These are phyloP conservation scores for Apis laboriosa DNA, from an alignment of 1,140 invertebrate species.

Conservation along the genomic window DNA sequence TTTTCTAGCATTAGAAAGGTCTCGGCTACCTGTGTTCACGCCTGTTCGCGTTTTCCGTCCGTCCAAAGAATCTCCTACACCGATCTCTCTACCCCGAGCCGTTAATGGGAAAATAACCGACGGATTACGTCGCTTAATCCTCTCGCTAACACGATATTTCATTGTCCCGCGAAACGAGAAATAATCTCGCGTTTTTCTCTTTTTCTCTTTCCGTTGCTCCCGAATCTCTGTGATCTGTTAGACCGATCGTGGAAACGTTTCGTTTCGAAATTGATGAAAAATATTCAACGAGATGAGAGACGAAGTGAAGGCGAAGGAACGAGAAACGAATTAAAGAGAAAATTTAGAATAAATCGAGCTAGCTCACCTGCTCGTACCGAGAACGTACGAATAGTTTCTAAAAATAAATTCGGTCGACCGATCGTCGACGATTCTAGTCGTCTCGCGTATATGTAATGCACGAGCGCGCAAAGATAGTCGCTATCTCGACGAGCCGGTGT, in stretches of 20 bases:
- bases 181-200: conserved; percentile 17
- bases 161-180: conserved; percentile 50
- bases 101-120: conserved; percentile 67
- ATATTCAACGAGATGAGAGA: too few species aligned
- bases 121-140: conserved; percentile 67
- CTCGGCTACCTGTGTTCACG: conserved; percentile 78
- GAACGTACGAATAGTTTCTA: conserved; percentile 54
- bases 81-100: conserved; percentile 58
- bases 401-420: conserved; percentile 57
- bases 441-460: conserved; percentile 32
- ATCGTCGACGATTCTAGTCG: conserved; percentile 42
- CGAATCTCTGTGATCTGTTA: neutral
- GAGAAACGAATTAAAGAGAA: neutral
- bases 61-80: conserved; percentile 65
- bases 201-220: neutral
- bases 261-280: too few species aligned
- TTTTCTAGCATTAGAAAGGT: conserved; percentile 75
- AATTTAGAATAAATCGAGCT: neutral
- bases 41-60: conserved; percentile 62
- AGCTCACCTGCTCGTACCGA: conserved; percentile 44
- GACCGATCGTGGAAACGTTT: neutral
- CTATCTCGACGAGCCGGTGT: conserved; percentile 65
- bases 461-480: conserved; percentile 57
- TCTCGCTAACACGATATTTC: conserved; percentile 62
- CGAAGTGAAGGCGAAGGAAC: neutral